phyloP scores from a whole-genome alignment of 2,113 vertebrate species.

The Glaucidium brasilianum region DNA sequence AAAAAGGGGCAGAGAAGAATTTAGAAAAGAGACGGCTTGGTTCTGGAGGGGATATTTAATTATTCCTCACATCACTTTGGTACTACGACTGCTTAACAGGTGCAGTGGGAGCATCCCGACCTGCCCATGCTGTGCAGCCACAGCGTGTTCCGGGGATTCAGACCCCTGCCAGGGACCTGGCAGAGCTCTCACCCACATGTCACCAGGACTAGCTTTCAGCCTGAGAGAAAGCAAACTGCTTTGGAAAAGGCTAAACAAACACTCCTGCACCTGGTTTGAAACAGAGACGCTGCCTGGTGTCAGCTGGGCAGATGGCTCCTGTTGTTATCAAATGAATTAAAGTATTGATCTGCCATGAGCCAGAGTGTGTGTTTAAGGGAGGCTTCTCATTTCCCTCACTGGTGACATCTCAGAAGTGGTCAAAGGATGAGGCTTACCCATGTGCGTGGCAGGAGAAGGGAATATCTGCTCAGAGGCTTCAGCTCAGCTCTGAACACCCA shows the following conservation, averaged over 20 bases:
- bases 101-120: neutral
- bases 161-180: neutral
- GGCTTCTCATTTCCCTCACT: neutral
- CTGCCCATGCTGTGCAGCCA: neutral
- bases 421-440: neutral
- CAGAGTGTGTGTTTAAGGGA: neutral
- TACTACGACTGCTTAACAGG: neutral
- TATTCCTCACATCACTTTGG: neutral
- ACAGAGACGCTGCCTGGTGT: neutral
- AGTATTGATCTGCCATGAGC: neutral
- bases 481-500: neutral
- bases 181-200: neutral
- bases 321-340: neutral
- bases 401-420: neutral
- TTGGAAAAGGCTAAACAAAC: neutral
- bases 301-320: neutral
- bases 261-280: neutral
- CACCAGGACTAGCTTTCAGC: neutral
- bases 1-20: neutral
- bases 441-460: neutral
- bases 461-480: neutral
- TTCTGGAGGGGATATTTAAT: neutral
- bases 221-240: neutral
- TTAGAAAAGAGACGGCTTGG: neutral
- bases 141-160: accelerated